Percentiles rank a stretch among this genome's conserved stretches.
phyloP scores from a whole-genome alignment of 2,113 vertebrate species.

The Brachyhypopomus gauderio region DNA sequence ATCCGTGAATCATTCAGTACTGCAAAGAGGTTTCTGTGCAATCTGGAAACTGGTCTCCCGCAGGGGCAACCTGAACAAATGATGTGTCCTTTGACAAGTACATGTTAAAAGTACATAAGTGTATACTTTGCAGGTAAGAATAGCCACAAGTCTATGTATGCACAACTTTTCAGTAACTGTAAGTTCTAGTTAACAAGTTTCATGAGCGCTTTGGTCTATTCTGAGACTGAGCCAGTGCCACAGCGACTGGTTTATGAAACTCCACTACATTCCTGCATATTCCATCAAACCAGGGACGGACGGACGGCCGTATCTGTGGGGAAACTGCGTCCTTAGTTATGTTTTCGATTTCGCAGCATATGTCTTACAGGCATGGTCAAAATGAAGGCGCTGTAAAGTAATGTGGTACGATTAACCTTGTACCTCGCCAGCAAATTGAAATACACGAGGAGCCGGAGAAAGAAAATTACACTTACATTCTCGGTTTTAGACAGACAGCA shows the following conservation, averaged over 20 bases:
- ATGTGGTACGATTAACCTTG: conserved; percentile 11
- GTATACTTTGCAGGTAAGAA: neutral
- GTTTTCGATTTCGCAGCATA: neutral
- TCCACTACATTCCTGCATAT: neutral
- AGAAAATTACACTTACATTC: conserved; percentile 2
- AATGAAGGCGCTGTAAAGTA: conserved; percentile 17
- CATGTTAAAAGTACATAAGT: too few species aligned
- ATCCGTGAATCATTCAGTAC: too few species aligned
- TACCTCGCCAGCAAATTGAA: conserved; percentile 3
- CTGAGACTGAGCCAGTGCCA: neutral
- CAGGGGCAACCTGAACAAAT: neutral
- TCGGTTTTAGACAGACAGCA: neutral
- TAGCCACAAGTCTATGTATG: neutral
- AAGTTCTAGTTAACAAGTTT: neutral
- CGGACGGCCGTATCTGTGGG: neutral
- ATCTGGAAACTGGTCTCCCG: too few species aligned
- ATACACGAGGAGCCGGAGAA: neutral
- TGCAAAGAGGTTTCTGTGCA: too few species aligned
- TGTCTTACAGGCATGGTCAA: conserved; percentile 3
- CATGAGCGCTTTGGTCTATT: neutral
- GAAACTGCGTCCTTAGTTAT: conserved; percentile 17
- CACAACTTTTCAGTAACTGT: neutral
- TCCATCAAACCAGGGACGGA: neutral
- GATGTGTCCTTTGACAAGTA: neutral
- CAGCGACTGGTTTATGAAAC: neutral